These are phyloP conservation scores for Metallyticus violacea DNA, from an alignment of 2,888 invertebrate species.

Conservation along the genomic window DNA sequence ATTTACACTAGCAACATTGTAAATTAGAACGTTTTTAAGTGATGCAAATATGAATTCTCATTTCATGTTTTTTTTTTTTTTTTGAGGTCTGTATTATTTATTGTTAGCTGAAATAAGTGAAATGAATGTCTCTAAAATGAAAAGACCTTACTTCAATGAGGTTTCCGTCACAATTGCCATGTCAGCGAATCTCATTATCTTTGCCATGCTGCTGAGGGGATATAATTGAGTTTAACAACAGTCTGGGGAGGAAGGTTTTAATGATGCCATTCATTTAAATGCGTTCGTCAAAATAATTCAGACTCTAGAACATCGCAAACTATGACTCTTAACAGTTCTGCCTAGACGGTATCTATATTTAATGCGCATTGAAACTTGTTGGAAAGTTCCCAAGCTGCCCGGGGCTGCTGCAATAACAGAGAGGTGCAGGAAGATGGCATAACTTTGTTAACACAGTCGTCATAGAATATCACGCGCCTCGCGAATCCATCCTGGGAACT, in stretches of 20 bases:
- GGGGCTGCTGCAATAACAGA: background rate
- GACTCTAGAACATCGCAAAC: background rate
- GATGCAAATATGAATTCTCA: too few species aligned
- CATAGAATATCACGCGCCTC: background rate
- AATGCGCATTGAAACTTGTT: background rate
- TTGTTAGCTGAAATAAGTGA: too few species aligned
- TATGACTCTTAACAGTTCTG: background rate
- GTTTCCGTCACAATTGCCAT: background rate
- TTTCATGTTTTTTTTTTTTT: too few species aligned
- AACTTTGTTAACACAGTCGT: background rate
- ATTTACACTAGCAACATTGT: too few species aligned
- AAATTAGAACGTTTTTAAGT: too few species aligned
- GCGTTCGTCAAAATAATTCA: background rate
- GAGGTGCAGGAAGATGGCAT: background rate
- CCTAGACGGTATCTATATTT: background rate
- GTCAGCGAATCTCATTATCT: background rate
- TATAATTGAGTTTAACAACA: background rate
- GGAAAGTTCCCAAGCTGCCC: background rate
- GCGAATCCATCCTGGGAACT: background rate
- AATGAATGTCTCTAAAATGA: background rate
- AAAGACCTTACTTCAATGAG: too few species aligned
- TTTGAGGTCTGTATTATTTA: too few species aligned
- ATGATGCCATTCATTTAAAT: background rate
- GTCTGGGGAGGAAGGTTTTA: background rate
- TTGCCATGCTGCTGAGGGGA: background rate